These are phyloP conservation scores for Sciurus carolinensis DNA, from an alignment of 2,797 vertebrate genomes.

Conservation along the genomic window DNA sequence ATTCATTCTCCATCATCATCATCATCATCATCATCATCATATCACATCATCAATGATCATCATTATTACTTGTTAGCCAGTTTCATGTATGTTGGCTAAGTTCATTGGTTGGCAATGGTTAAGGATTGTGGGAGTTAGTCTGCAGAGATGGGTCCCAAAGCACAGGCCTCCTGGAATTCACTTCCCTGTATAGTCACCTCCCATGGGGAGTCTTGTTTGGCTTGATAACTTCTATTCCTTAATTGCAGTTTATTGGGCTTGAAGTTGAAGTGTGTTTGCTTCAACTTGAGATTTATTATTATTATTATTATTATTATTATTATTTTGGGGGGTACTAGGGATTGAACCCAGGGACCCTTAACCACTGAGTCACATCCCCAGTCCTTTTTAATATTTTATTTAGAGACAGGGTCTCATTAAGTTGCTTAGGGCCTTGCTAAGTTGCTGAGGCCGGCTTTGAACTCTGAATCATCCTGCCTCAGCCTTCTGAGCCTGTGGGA, in stretches of 20 bases:
- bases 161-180: not conserved
- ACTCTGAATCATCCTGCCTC: too few species aligned
- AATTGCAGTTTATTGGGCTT: not conserved
- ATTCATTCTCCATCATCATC: not conserved
- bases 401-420: too few species aligned
- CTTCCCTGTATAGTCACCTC: not conserved
- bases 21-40: not conserved
- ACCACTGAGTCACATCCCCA: too few species aligned
- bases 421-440: too few species aligned
- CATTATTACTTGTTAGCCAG: slow-evolving; percentile 34
- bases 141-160: not conserved
- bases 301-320: too few species aligned
- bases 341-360: too few species aligned
- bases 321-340: too few species aligned
- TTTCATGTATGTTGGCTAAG: not conserved
- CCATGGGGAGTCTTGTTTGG: not conserved
- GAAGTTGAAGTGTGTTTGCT: not conserved
- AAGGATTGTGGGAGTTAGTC: not conserved
- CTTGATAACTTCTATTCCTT: not conserved
- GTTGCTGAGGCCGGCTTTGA: too few species aligned
- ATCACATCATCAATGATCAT: not conserved
- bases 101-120: not conserved
- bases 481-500: too few species aligned
- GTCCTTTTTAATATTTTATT: too few species aligned
- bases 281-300: not conserved